Evolutionary conservation across 1,140 invertebrate species (phyloP).

Genomic region (Micrasema minimum): DNA sequence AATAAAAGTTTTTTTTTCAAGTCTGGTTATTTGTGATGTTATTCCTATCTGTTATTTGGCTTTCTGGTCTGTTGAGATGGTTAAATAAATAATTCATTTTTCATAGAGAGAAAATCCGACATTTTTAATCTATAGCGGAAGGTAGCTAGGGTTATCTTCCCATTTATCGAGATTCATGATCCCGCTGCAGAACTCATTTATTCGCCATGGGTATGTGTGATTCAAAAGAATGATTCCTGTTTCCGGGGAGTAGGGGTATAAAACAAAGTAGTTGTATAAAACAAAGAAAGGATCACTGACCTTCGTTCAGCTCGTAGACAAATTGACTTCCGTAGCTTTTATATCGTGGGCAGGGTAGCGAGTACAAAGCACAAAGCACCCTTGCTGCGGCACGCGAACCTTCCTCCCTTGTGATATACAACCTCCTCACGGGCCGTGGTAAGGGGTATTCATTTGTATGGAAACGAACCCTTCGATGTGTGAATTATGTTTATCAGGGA

Average conservation of each 20-base stretch:
- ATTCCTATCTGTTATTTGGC: too few relatives aligned
- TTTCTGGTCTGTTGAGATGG: too few relatives aligned
- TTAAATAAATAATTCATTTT: too few relatives aligned
- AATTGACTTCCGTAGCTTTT: constrained; percentile 35
- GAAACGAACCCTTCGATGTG: constrained; percentile 24
- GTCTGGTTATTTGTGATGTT: too few relatives aligned
- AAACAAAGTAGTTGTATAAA: background rate
- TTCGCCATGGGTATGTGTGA: too few relatives aligned
- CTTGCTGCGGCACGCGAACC: constrained; percentile 10
- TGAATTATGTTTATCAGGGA: constrained; percentile 13
- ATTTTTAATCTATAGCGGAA: too few relatives aligned
- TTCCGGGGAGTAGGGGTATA: background rate
- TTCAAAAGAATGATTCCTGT: constrained; percentile 15
- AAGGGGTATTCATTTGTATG: constrained; percentile 14
- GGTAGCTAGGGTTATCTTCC: too few relatives aligned
- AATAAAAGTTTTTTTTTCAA: too few relatives aligned
- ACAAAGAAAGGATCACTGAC: constrained; percentile 33
- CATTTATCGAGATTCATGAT: too few relatives aligned
- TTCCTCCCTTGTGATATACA: background rate
- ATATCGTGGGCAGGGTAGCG: constrained; percentile 12
- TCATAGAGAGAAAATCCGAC: too few relatives aligned
- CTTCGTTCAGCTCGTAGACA: constrained; percentile 22
- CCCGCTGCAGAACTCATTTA: too few relatives aligned
- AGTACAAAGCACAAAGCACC: constrained; percentile 20
- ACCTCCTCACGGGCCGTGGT: constrained; percentile 6